Evolutionary conservation across 1,140 invertebrate genomes (phyloP), one percentile per base, ranked within the genome.

Genomic region (Drosophila orosa): DNA sequence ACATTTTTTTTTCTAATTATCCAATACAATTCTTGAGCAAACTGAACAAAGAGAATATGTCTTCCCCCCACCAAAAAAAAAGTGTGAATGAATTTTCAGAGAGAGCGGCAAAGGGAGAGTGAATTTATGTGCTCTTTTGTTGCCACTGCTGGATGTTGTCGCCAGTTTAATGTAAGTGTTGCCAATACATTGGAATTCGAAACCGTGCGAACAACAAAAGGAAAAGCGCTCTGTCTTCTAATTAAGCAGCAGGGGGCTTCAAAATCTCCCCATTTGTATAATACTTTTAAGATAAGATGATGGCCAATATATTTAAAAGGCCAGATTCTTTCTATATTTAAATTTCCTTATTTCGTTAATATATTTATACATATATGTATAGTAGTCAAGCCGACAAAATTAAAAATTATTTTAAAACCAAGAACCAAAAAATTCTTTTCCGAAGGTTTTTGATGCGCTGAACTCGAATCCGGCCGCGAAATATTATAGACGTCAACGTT

Each of bases 161-260:
- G 50, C 50, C 19, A 58, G 60, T 76, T 72, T 44, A 75, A 74
- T 80, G 59, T 52, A 74, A 82, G 79, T 82, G 80, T 79, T 83
- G 80, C 80, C 75, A 83, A 75, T 81, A 76, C 78, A 86, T 86
- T 83, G 83, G 75, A 86, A 86, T 86, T 83, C 72, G 71, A 83
- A 59, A 76, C 83, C 79, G 83, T 85, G 82, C 78, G 61, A 86
- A 82, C 31, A 81, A 86, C 75, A 62, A 78, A 65, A 74, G 56
- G 45, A 80, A 57, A 74, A 65, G 42, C 57, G 48, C 62, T 39
- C 33, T 25, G 24, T 19, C 12, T 25, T 59, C 25, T 58, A 37
- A 9, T 31, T 17, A 9, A 12, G 8, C 31, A 35, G 13, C 31
- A 54, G 50, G 19, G 17, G 17, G 19, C 1, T 35, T 54, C 13